Evolutionary conservation across 2,797 vertebrate species (phyloP).

Genomic region (Rhabdomys pumilio): DNA sequence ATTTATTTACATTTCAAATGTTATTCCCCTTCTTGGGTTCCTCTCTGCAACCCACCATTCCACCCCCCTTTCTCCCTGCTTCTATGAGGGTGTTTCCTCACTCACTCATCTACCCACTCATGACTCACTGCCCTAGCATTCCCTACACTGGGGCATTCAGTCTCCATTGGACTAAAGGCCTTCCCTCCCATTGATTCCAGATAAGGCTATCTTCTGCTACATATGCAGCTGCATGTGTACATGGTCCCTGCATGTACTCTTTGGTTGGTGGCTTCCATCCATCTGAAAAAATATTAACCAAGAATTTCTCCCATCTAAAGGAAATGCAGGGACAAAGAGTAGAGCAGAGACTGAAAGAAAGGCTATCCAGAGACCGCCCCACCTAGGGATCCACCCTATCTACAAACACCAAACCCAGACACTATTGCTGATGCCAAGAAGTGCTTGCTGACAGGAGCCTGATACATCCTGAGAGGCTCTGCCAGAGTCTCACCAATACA

Average conservation of each 20-base stretch:
- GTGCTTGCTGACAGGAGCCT: neutral
- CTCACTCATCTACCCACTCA: neutral
- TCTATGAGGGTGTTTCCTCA: neutral
- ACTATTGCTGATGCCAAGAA: neutral
- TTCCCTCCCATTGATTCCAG: neutral
- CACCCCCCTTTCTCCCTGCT: neutral
- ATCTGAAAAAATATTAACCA: neutral
- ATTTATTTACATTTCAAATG: neutral
- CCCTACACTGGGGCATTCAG: neutral
- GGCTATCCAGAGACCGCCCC: neutral
- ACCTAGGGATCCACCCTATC: neutral
- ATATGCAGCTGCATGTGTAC: neutral
- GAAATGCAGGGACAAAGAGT: neutral
- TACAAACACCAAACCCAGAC: neutral
- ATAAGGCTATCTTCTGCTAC: neutral
- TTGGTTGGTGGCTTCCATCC: neutral
- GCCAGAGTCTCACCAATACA: neutral
- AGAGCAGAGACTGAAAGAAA: neutral
- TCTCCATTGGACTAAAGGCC: neutral
- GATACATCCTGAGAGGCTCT: neutral
- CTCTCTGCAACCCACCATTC: neutral
- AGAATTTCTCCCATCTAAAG: neutral
- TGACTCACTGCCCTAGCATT: neutral
- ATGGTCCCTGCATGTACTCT: too few relatives aligned
- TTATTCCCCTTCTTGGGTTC: neutral